Percentiles rank a stretch among this genome's conserved stretches.
Conservation (phyloP, 2,888 invertebrate genomes). For the Rapana venosa region DNA sequence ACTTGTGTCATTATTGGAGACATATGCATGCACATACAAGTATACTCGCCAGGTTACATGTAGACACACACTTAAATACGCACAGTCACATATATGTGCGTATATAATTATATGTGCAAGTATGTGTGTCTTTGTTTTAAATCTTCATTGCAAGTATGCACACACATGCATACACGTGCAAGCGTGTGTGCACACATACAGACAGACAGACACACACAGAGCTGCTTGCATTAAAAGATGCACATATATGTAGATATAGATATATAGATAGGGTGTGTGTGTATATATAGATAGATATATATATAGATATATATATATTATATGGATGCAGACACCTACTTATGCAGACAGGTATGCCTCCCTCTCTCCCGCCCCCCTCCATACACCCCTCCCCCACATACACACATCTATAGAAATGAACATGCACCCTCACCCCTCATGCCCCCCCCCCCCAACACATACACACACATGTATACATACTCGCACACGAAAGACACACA, state of each 20-base stretch:
- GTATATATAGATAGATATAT: background rate
- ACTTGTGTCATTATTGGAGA: background rate
- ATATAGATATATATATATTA: background rate
- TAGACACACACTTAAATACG: background rate
- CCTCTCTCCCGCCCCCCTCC: too few relatives aligned
- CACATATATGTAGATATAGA: background rate
- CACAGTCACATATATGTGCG: background rate
- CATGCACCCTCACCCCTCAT: too few relatives aligned
- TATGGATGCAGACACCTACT: background rate
- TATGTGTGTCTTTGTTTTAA: too few relatives aligned
- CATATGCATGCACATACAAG: background rate
- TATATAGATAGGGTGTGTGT: too few relatives aligned
- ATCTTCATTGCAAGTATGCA: background rate
- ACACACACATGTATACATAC: background rate
- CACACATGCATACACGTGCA: background rate
- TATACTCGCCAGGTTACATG: background rate
- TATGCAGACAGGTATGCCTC: background rate
- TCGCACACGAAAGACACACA: background rate
- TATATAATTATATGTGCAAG: background rate
- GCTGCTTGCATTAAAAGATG: background rate
- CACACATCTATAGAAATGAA: too few relatives aligned
- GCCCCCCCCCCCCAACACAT: too few relatives aligned
- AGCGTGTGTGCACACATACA: background rate
- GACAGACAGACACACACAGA: background rate
- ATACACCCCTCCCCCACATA: background rate